Base-by-base conservation (phyloP, 2,113 vertebrate genomes). In the Scortum barcoo region DNA sequence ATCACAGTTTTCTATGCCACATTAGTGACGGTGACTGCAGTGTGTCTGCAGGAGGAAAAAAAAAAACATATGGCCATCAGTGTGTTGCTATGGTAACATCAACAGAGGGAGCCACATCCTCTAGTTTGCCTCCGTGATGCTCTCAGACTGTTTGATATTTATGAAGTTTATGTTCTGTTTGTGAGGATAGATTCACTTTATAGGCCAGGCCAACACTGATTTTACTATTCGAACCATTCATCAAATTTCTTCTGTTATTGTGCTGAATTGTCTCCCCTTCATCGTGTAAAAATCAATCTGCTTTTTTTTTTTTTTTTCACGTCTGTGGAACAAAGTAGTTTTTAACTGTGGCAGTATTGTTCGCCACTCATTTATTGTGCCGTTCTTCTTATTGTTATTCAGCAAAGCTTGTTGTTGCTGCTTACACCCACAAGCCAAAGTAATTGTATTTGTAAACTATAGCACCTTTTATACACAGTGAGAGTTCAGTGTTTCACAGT, bases 21-120 rank as follows among this genome's bases (percentile, higher is more conserved):
- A 48, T 28, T 20, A 58, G 36, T 19, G 26, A 62, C 20, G 51
- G 51, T 75, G 62, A 60, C 83, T 81, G 84, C 85, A 85, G 76
- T 78, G 67, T 50, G 67, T 81, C 85, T 68, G 42, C 26, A 57
- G 51, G 54, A n/a, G 17, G 4, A 20, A n/a, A 9, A 3, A 66
- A 20, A n/a, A 9, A 3, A 66, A 17, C 38, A 72, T 76, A 46
- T 24, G 57, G 62, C 16, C 1, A 62, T 68, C 61, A 72, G 50
- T 78, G 80, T 72, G 80, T 90, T 77, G 58, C 88, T 63, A 86
- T 91, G 81, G 85, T 57, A 86, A 89, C 88, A 62, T 83, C 88
- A 86, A 89, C 77, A 84, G 83, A 74, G 46, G 73, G 60, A 83
- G 76, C 62, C 57, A 78, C 79, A 77, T 80, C 67, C 24, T 85